Evolutionary conservation across 2,888 invertebrate genomes (phyloP).

Genomic region (Selenia dentaria): DNA sequence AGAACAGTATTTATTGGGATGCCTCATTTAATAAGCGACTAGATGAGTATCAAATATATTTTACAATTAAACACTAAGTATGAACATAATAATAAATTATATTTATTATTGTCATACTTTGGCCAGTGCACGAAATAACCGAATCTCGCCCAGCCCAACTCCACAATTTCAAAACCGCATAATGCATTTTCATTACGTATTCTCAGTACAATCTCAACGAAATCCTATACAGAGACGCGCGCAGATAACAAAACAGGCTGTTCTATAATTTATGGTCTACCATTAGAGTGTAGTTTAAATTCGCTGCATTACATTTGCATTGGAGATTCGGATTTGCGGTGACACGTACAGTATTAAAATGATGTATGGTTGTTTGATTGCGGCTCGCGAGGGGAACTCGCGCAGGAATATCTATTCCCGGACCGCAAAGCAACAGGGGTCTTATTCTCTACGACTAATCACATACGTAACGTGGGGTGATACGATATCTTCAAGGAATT

Average conservation of each 20-base stretch:
- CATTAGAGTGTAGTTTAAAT: constrained; percentile 71
- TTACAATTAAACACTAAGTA: too few relatives aligned
- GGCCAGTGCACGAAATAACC: constrained; percentile 3
- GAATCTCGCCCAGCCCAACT: constrained; percentile 11
- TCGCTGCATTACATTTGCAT: constrained; percentile 77
- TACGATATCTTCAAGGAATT: too few relatives aligned
- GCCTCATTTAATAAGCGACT: constrained; percentile 23
- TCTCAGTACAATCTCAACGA: constrained; percentile 73
- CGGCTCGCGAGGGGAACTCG: constrained; percentile 34
- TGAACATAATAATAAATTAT: too few relatives aligned
- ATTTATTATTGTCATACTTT: too few relatives aligned
- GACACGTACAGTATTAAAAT: constrained; percentile 80
- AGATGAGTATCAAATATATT: constrained; percentile 5
- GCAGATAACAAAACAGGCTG: constrained; percentile 73
- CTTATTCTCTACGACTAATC: too few relatives aligned
- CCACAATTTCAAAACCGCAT: constrained; percentile 47
- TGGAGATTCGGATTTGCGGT: constrained; percentile 77
- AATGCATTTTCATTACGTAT: constrained; percentile 71
- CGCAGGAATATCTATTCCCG: constrained; percentile 18
- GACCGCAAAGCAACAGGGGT: constrained; percentile 1
- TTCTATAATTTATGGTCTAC: constrained; percentile 74
- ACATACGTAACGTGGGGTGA: too few relatives aligned
- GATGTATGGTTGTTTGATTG: constrained; percentile 78
- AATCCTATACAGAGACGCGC: constrained; percentile 71
- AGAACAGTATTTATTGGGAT: constrained; percentile 27